Evolutionary conservation across 2,888 invertebrate species (phyloP), one percentile per base, ranked within the genome.

Genomic region (Chaitophorus viminalis): DNA sequence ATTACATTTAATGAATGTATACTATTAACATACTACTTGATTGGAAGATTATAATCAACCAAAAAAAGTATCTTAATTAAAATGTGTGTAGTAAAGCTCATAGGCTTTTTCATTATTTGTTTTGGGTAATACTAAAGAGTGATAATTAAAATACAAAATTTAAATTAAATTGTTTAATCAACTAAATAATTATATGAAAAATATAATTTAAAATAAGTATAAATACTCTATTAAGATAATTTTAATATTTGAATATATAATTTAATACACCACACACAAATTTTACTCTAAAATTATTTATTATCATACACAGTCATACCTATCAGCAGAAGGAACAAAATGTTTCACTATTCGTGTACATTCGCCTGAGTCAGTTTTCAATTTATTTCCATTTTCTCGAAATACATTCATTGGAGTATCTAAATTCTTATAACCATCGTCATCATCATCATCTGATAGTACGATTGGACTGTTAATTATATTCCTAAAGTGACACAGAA

Each of bases 311-410:
- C 68, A 84, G 46, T 39, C 84, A 85, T 81, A 87, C 87, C 87
- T 87, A 81, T 87, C 87, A 87, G 60, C 46, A 79, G 87, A 87
- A 72, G 87, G 72, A 74, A 87, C 87, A 74, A 81, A 87, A 87
- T 87, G 87, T 87, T 87, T 87, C 33, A 87, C 81, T 60, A 87
- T 25, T n/a, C 79, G 39, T 81, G 81, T 75, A 87, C 60, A n/a
- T 31, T 87, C 87, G 31, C 60, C 60, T 72, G 79, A 11, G 25
- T 87, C 87, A 60, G 81, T 65, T 65, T 81, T 87, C 60, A 75
- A 65, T 29, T 81, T 87, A 87, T 78, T 81, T 46, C 81, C 87
- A 87, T 87, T 74, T 54, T 81, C 87, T 74, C 79, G 68, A 79
- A 87, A 87, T 79, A 74, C 31, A 84, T 84, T 84, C 85, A 70